A percentile compares a stretch with the other conserved stretches of the same genome.
These are phyloP conservation scores for Takifugu ocellatus DNA, from an alignment of 2,797 vertebrate genomes.

Conservation along the genomic window DNA sequence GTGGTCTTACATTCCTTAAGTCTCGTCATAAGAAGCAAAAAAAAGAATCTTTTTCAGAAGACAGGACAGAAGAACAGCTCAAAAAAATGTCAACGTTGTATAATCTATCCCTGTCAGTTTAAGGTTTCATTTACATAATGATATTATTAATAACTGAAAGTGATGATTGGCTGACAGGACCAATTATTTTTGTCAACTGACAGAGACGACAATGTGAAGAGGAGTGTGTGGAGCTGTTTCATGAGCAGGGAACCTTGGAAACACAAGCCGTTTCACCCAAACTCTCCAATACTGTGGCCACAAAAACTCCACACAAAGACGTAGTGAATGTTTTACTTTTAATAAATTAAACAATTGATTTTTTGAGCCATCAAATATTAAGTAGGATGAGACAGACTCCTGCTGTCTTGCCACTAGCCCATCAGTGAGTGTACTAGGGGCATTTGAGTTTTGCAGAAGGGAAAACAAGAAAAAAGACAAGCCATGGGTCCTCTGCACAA, in stretches of 20 bases:
- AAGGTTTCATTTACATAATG: conserved; percentile 2
- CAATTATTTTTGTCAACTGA: conserved; percentile 2
- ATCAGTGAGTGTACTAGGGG: too few species aligned
- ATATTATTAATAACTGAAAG: conserved; percentile 5
- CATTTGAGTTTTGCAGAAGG: too few species aligned
- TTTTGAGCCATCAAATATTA: too few species aligned
- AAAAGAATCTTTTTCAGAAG: not conserved
- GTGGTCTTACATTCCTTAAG: not conserved
- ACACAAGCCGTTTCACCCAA: not conserved
- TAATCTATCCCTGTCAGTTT: conserved; percentile 9
- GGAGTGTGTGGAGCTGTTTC: not conserved
- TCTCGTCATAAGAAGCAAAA: not conserved
- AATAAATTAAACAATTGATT: too few species aligned
- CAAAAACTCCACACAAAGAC: too few species aligned
- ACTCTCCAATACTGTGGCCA: not conserved
- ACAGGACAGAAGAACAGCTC: not conserved
- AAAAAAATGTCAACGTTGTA: conserved; percentile 7
- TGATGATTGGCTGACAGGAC: conserved; percentile 15
- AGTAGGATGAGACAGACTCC: too few species aligned
- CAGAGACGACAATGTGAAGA: not conserved
- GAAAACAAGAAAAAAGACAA: too few species aligned
- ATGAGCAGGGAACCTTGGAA: not conserved
- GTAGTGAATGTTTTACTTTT: too few species aligned
- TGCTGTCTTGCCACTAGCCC: too few species aligned
- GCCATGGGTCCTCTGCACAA: too few species aligned